A percentile compares a stretch with the other conserved stretches of the same genome.
Evolutionary conservation across 2,797 vertebrate genomes (phyloP).

Genomic region (Gambelia wislizenii): DNA sequence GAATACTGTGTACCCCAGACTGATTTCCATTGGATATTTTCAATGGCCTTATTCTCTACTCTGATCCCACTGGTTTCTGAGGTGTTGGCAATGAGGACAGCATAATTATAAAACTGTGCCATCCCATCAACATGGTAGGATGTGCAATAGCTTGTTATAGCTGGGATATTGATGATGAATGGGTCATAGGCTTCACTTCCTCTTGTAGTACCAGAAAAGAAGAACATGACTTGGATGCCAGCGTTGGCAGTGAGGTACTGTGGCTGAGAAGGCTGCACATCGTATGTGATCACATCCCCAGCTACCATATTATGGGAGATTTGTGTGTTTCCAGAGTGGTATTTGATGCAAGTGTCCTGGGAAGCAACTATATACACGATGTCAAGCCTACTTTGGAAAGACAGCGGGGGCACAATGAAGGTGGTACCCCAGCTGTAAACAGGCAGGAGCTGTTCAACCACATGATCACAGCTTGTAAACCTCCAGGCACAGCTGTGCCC

Average conservation of each 20-base stretch:
- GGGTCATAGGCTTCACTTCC: conserved; percentile 61
- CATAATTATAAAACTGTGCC: conserved; percentile 68
- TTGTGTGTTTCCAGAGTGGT: background rate
- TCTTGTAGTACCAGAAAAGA: conserved; percentile 74
- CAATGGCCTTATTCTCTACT: conserved; percentile 60
- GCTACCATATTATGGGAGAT: background rate
- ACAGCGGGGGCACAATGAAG: conserved; percentile 77
- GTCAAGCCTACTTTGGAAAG: background rate
- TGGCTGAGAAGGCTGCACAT: background rate
- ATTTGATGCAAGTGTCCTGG: background rate
- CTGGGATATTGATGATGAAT: conserved; percentile 77
- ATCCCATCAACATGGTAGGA: conserved; percentile 75
- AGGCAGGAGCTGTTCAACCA: conserved; percentile 79
- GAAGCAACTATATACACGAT: background rate
- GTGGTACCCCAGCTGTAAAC: conserved; percentile 73
- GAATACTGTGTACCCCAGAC: conserved; percentile 77
- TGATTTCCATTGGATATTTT: conserved; percentile 63
- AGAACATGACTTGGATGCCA: conserved; percentile 80
- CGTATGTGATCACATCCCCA: background rate
- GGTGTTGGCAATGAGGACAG: conserved; percentile 76
- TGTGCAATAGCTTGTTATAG: conserved; percentile 74
- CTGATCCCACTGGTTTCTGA: conserved; percentile 49
- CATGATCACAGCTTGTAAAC: conserved; percentile 78
- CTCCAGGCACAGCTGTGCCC: conserved; percentile 77
- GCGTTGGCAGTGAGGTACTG: conserved; percentile 1